Evolutionary conservation across 2,113 vertebrate species (phyloP).

Genomic region (Nerophis ophidion): DNA sequence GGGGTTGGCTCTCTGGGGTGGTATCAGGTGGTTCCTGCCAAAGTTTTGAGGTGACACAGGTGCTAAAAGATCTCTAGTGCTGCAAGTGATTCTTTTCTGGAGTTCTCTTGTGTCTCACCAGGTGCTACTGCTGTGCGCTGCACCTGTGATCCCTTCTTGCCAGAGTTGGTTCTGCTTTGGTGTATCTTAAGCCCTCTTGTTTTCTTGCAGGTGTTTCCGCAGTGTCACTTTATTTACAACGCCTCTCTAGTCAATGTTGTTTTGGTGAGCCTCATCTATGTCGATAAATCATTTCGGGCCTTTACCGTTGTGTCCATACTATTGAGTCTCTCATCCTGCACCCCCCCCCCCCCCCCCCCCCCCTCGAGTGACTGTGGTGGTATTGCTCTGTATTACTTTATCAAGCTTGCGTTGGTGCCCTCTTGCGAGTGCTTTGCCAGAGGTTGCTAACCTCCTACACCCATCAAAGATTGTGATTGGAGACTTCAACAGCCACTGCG

Average conservation of each 20-base stretch:
- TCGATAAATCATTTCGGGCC: no score
- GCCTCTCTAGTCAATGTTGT: no score
- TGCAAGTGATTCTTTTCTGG: not conserved
- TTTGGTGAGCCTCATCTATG: no score
- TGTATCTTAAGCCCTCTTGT: not conserved
- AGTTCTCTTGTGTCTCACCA: not conserved
- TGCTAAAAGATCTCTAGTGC: not conserved
- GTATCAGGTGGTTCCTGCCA: not conserved
- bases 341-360: not conserved
- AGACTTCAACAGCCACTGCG: no score
- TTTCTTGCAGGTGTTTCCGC: not conserved
- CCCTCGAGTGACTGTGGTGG: constrained; percentile 3
- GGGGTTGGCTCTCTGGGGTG: not conserved
- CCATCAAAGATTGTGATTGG: not conserved
- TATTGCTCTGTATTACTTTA: not conserved
- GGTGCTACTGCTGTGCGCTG: not conserved
- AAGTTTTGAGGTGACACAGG: not conserved
- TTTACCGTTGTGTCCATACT: no score
- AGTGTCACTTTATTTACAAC: no score
- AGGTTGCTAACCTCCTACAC: not conserved
- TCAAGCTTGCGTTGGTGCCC: not conserved
- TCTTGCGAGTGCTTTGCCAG: not conserved
- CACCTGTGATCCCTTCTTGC: not conserved
- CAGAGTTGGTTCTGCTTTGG: not conserved
- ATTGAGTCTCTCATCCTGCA: not conserved